phyloP scores from a whole-genome alignment of 2,113 vertebrate genomes.

The Hassar affinis region DNA sequence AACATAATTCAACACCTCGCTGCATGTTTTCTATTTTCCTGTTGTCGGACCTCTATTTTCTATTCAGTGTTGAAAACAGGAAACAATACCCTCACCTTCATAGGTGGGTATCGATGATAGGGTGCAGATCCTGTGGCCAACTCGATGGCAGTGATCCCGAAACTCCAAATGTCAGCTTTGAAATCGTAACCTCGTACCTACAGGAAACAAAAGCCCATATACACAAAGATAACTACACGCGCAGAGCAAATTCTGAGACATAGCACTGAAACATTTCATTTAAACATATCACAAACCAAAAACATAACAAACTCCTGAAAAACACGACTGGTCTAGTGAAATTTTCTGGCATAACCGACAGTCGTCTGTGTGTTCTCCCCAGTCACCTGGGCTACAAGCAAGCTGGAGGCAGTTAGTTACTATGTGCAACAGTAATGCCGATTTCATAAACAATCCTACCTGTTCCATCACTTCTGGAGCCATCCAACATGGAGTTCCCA shows the following conservation, averaged over 20 bases:
- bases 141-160: slow-evolving; percentile 98
- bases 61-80: neutral
- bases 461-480: slow-evolving; percentile 99
- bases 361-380: neutral
- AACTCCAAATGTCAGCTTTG: slow-evolving; percentile 99
- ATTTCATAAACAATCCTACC: slow-evolving; percentile 68
- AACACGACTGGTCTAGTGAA: neutral
- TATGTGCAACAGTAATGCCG: neutral
- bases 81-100: slow-evolving; percentile 83
- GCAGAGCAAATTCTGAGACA: neutral
- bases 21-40: neutral
- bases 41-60: neutral
- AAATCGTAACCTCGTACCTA: slow-evolving; percentile 99
- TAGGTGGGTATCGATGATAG: slow-evolving; percentile 97
- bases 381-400: neutral
- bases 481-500: slow-evolving; percentile 99
- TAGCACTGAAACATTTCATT: no score
- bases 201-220: neutral
- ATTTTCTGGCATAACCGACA: neutral
- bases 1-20: neutral
- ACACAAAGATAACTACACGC: neutral
- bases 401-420: neutral
- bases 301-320: neutral
- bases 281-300: no score
- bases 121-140: slow-evolving; percentile 95